Conservation (phyloP, 2,113 vertebrate genomes). For the Peucedramus taeniatus region DNA sequence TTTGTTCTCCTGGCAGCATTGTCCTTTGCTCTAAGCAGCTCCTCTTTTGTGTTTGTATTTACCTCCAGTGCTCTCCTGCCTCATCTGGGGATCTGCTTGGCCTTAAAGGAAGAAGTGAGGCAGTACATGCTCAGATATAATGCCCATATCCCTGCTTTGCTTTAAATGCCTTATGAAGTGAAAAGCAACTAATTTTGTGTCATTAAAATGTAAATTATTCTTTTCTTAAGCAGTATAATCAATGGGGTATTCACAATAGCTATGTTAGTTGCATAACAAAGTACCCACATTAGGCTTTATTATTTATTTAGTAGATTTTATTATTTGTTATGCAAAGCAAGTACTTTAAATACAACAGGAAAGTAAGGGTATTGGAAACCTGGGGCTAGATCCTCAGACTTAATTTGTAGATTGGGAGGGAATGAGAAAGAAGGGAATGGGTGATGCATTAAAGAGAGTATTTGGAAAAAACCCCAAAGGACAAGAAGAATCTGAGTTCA, state of each 20-base stretch:
- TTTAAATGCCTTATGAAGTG: neutral
- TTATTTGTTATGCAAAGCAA: neutral
- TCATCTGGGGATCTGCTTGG: neutral
- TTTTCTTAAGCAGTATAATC: neutral
- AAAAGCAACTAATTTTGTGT: neutral
- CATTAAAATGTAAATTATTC: constrained; percentile 22
- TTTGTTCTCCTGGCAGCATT: neutral
- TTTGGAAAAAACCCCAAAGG: neutral
- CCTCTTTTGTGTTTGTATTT: neutral
- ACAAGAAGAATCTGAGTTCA: neutral
- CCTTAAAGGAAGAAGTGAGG: neutral
- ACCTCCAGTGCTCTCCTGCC: neutral
- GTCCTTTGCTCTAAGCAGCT: neutral
- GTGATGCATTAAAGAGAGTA: neutral
- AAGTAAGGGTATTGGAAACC: neutral
- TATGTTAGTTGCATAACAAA: neutral
- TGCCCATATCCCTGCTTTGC: neutral
- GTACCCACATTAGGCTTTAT: neutral
- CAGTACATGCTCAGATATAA: neutral
- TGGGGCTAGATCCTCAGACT: neutral
- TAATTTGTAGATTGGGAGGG: neutral
- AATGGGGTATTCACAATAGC: constrained; percentile 3
- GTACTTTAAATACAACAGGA: neutral
- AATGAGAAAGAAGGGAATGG: neutral
- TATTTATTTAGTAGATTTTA: neutral